These are phyloP conservation scores for Strix uralensis DNA, from an alignment of 2,113 vertebrate species.

Conservation along the genomic window DNA sequence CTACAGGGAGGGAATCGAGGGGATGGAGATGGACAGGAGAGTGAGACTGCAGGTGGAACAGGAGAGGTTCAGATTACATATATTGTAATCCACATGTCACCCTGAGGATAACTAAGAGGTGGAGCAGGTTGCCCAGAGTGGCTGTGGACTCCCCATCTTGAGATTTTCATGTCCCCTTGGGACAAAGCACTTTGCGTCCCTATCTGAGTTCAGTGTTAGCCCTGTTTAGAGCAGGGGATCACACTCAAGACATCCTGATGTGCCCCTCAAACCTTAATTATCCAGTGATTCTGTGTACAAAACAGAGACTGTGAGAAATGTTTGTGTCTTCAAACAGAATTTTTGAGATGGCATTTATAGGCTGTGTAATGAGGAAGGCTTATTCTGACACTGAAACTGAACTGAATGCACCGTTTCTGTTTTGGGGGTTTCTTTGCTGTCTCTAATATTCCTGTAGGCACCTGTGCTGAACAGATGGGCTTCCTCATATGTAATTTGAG, in stretches of 20 bases:
- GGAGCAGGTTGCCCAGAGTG: background rate
- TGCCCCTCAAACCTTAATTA: fast-evolving
- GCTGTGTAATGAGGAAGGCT: background rate
- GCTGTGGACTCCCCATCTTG: fast-evolving
- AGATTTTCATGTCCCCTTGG: fast-evolving
- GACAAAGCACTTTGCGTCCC: fast-evolving
- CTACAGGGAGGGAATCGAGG: background rate
- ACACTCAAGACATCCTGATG: fast-evolving
- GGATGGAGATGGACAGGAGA: fast-evolving
- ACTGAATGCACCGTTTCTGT: background rate
- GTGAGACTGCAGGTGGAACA: background rate
- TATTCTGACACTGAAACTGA: background rate
- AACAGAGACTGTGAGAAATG: background rate
- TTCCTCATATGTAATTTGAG: background rate
- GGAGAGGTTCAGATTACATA: background rate
- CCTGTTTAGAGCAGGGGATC: background rate
- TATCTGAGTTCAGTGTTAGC: fast-evolving
- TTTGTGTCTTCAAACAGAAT: background rate
- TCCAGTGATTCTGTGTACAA: background rate
- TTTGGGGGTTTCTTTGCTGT: background rate
- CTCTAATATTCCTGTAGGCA: background rate
- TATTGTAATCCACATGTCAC: background rate
- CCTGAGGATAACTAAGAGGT: background rate
- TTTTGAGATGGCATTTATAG: background rate
- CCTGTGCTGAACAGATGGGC: background rate